A percentile compares a stretch with the other conserved stretches of the same genome.
phyloP scores from a whole-genome alignment of 2,797 vertebrate genomes.

The Podarcis lilfordi region DNA sequence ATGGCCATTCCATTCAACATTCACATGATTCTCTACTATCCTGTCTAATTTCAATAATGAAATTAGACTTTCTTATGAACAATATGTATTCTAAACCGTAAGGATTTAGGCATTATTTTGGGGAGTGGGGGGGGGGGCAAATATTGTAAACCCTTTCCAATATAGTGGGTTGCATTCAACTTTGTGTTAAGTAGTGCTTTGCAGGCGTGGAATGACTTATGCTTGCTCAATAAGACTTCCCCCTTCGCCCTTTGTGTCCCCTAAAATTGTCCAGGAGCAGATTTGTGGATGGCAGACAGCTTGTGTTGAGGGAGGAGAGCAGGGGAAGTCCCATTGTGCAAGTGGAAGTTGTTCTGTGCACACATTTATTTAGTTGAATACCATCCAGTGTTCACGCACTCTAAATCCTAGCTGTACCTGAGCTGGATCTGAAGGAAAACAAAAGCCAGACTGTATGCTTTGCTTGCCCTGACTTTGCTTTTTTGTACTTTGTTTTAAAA shows the following conservation, averaged over 20 bases:
- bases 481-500: not conserved
- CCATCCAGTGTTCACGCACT: not conserved
- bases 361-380: too few relatives aligned
- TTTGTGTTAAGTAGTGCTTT: too few relatives aligned
- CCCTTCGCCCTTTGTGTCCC: too few relatives aligned
- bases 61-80: not conserved
- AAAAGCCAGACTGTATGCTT: not conserved
- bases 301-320: too few relatives aligned
- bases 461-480: not conserved
- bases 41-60: not conserved
- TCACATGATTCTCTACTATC: not conserved
- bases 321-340: too few relatives aligned
- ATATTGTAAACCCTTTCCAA: not conserved
- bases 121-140: too few relatives aligned
- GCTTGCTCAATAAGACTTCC: too few relatives aligned
- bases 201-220: too few relatives aligned
- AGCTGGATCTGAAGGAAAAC: not conserved
- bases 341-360: too few relatives aligned
- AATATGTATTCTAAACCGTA: not conserved
- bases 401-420: not conserved
- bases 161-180: not conserved
- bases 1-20: not conserved
- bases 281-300: too few relatives aligned
- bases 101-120: not conserved
- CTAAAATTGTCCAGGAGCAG: not conserved